These are phyloP conservation scores for Sigmodon hispidus DNA, from an alignment of 2,113 vertebrate genomes.

Conservation along the genomic window DNA sequence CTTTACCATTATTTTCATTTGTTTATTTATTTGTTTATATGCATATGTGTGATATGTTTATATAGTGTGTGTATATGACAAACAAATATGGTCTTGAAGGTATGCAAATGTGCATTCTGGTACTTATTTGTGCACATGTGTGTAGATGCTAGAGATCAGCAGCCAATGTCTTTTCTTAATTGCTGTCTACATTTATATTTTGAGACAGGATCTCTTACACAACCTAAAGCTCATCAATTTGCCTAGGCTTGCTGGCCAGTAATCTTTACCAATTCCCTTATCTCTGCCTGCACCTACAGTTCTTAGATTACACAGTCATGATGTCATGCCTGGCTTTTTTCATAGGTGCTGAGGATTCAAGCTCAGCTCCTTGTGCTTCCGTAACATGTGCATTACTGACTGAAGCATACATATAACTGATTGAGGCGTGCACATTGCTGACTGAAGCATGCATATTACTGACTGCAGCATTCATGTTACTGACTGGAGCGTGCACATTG, in stretches of 20 bases:
- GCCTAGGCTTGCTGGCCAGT: background rate
- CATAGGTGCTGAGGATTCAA: background rate
- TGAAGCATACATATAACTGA: too few relatives aligned
- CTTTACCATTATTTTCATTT: too few relatives aligned
- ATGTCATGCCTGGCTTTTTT: background rate
- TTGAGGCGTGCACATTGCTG: too few relatives aligned
- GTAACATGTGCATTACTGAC: too few relatives aligned
- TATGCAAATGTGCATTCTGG: background rate
- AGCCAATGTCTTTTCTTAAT: background rate
- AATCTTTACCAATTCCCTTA: background rate
- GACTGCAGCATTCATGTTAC: too few relatives aligned
- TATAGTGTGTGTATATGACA: background rate
- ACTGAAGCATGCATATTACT: too few relatives aligned
- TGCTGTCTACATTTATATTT: background rate
- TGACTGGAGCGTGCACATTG: too few relatives aligned
- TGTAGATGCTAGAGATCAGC: background rate
- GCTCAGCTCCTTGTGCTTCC: background rate
- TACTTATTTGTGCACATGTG: background rate
- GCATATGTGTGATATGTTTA: background rate
- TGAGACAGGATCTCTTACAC: too few relatives aligned
- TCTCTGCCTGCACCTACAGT: background rate
- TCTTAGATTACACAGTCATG: background rate
- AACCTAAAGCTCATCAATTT: background rate
- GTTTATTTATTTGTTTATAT: background rate
- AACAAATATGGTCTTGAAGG: background rate